Conservation (phyloP, 92 coral and sea anemone genomes). For the Palythoa caribaeorum region DNA sequence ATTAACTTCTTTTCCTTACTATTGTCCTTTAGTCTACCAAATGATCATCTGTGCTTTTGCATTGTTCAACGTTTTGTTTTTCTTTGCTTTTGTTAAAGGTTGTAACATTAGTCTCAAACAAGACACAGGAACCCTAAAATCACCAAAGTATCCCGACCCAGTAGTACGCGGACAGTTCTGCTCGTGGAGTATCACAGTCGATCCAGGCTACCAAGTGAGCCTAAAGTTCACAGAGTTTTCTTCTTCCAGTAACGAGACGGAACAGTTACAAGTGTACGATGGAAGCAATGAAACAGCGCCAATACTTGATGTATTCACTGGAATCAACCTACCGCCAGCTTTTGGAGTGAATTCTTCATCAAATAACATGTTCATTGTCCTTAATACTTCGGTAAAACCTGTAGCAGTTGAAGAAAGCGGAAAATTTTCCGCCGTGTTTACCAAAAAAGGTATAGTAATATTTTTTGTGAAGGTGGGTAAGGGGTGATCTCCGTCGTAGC, state of each 20-base stretch:
- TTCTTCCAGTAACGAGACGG: conserved; percentile 12
- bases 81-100: background rate
- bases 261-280: background rate
- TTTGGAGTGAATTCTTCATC: conserved; percentile 22
- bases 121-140: background rate
- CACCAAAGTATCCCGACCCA: conserved; percentile 1
- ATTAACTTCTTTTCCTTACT: too few species aligned
- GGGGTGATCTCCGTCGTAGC: too few species aligned
- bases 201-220: conserved; percentile 19
- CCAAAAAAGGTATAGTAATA: background rate
- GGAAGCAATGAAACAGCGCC: conserved; percentile 10
- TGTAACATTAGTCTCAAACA: background rate
- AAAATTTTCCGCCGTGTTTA: background rate
- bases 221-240: conserved; percentile 8
- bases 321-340: conserved; percentile 7
- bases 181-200: too few species aligned
- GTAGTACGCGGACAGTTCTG: background rate
- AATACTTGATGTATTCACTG: background rate
- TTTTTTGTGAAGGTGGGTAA: too few species aligned
- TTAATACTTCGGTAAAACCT: background rate
- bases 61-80: background rate
- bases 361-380: conserved; percentile 5
- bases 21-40: background rate
- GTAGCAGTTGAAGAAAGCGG: background rate
- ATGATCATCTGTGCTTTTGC: background rate